Conservation (phyloP, 2,113 vertebrate species). For the Ageneiosus marmoratus region DNA sequence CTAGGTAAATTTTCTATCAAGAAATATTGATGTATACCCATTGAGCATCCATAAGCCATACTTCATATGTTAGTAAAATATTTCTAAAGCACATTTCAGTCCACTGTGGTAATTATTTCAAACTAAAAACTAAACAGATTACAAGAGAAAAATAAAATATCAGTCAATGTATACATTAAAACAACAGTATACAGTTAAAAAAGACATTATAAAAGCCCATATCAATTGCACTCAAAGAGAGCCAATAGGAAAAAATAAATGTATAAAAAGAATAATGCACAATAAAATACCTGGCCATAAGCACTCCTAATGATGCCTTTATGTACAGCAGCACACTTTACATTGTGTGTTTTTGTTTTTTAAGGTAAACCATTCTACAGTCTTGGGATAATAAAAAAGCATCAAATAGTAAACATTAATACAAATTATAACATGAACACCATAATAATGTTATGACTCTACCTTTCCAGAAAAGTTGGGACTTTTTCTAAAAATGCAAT, state of each 20-base stretch:
- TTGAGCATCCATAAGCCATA: neutral
- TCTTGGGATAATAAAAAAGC: neutral
- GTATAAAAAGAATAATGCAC: neutral
- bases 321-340: neutral
- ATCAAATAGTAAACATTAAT: neutral
- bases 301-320: neutral
- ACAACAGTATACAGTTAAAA: neutral
- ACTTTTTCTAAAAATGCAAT: too few species aligned
- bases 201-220: neutral
- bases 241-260: neutral
- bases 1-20: constrained; percentile 55
- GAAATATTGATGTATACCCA: neutral
- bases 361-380: neutral
- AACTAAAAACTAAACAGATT: neutral
- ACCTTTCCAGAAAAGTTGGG: too few species aligned
- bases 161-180: neutral
- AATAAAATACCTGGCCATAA: neutral
- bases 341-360: neutral
- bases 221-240: neutral
- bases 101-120: neutral
- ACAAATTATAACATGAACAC: neutral
- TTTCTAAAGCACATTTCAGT: neutral
- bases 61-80: neutral
- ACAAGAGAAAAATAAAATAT: neutral
- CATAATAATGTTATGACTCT: too few species aligned